phyloP scores from a whole-genome alignment of 2,888 invertebrate genomes.

The Ochropleura plecta region DNA sequence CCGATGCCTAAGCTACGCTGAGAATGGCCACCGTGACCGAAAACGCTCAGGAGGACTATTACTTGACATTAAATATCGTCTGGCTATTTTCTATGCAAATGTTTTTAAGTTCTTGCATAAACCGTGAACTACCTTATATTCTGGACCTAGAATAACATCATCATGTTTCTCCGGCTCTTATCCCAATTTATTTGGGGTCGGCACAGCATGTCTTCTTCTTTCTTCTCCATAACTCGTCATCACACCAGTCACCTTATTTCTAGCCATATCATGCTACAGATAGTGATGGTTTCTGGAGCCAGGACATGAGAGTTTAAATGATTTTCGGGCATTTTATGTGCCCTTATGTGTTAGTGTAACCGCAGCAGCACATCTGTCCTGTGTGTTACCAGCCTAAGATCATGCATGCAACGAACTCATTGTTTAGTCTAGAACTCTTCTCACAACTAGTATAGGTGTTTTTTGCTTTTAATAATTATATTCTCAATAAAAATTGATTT shows the following conservation, averaged over 20 bases:
- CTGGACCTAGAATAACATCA: not conserved
- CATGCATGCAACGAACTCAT: conserved; percentile 30
- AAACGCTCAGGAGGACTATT: not conserved
- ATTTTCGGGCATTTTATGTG: not conserved
- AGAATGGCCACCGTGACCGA: too few relatives aligned
- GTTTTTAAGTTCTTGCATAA: not conserved
- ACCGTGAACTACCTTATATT: not conserved
- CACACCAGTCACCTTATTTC: not conserved
- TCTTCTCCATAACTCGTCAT: not conserved
- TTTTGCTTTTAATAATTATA: conserved; percentile 38
- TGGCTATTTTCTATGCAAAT: not conserved
- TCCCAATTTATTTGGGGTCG: not conserved
- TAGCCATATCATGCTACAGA: not conserved
- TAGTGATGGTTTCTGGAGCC: not conserved
- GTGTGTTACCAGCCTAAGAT: conserved; percentile 15
- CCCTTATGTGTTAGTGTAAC: not conserved
- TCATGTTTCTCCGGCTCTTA: too few relatives aligned
- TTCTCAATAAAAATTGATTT: conserved; percentile 49
- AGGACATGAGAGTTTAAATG: not conserved
- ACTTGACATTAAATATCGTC: not conserved
- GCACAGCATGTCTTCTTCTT: not conserved
- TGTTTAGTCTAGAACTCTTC: conserved; percentile 61
- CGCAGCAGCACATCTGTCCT: not conserved
- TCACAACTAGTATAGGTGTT: conserved; percentile 34
- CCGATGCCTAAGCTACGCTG: too few relatives aligned